These are phyloP conservation scores for Eudemis profundana DNA, from an alignment of 2,888 invertebrate genomes.

Conservation along the genomic window DNA sequence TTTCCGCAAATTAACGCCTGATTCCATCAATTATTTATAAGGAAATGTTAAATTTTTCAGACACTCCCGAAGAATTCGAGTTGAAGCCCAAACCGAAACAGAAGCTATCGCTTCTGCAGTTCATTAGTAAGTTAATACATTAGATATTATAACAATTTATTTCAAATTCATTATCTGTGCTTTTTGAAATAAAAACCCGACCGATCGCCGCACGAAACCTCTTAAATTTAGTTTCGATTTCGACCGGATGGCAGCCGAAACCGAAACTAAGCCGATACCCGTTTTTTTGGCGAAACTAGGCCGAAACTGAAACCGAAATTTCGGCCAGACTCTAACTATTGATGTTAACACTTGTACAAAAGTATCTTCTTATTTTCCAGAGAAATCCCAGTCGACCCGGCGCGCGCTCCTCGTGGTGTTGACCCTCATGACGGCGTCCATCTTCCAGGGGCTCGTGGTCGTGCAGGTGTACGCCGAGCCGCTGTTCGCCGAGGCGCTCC, in stretches of 20 bases:
- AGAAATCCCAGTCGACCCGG: constrained; percentile 42
- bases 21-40: too few species aligned
- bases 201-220: too few species aligned
- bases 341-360: not conserved
- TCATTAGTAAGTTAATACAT: constrained; percentile 39
- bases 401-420: constrained; percentile 39
- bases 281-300: too few species aligned
- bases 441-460: constrained; percentile 56
- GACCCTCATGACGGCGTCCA: constrained; percentile 36
- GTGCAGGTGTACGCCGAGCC: constrained; percentile 55
- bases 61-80: constrained; percentile 32
- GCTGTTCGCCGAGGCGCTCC: constrained; percentile 52
- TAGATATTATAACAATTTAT: too few species aligned
- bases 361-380: too few species aligned
- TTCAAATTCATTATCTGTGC: too few species aligned
- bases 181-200: too few species aligned
- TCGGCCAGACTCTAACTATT: not conserved
- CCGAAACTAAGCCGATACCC: too few species aligned
- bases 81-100: constrained; percentile 16
- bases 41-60: constrained; percentile 10
- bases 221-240: too few species aligned
- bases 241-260: too few species aligned
- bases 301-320: too few species aligned
- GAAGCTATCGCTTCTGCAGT: constrained; percentile 38
- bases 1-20: too few species aligned